A percentile compares a stretch with the other conserved stretches of the same genome.
Conservation (phyloP, 2,888 invertebrate species). For the Norana najaformis region DNA sequence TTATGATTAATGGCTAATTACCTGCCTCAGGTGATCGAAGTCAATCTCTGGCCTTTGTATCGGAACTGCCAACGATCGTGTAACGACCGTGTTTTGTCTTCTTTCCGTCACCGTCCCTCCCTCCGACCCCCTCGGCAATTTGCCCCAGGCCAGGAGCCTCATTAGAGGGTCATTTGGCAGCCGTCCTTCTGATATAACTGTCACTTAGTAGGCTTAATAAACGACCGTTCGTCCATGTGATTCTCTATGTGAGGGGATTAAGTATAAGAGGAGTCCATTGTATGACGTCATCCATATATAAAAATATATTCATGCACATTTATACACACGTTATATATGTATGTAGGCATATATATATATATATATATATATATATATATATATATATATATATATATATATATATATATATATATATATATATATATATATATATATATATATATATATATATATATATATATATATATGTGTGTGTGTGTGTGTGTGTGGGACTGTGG, state of each 20-base stretch:
- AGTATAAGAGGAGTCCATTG: too few species aligned
- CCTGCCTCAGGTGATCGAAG: neutral
- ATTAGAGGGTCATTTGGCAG: neutral
- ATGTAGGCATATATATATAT: too few species aligned
- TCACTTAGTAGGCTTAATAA: neutral
- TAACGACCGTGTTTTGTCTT: too few species aligned
- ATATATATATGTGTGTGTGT: neutral
- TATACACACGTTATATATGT: too few species aligned
- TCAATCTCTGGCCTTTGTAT: neutral
- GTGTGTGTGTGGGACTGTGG: neutral
- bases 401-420: neutral
- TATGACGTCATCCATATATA: neutral
- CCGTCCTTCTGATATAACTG: neutral
- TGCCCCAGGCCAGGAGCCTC: neutral
- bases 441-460: neutral
- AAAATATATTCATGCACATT: neutral
- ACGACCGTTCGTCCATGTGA: too few species aligned
- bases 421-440: neutral
- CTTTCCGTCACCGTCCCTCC: neutral
- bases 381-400: neutral
- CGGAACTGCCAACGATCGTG: neutral
- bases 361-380: neutral
- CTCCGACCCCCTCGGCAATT: neutral
- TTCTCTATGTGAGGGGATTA: too few species aligned
- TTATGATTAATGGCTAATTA: neutral